Evolutionary conservation across 2,888 invertebrate genomes (phyloP).

Genomic region (Marasmarcha lunaedactyla): DNA sequence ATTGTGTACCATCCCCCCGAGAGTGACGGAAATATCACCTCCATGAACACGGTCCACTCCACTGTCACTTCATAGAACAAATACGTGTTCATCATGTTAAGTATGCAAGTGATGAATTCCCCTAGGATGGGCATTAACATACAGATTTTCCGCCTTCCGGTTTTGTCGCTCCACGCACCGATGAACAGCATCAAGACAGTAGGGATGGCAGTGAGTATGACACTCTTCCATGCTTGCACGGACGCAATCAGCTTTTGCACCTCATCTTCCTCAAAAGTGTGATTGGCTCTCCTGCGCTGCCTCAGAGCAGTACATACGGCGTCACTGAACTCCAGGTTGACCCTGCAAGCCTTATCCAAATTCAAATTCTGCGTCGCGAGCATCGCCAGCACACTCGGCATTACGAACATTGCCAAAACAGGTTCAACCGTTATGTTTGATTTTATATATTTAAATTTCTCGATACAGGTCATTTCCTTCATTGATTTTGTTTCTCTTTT

Average conservation of each 20-base stretch:
- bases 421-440: constrained; percentile 76
- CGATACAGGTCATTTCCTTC: constrained; percentile 37
- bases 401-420: constrained; percentile 72
- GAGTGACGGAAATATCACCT: constrained; percentile 60
- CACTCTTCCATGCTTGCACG: constrained; percentile 67
- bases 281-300: constrained; percentile 75
- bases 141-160: constrained; percentile 68
- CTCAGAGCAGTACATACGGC: constrained; percentile 80
- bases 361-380: constrained; percentile 86
- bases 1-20: constrained; percentile 71
- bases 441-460: constrained; percentile 59
- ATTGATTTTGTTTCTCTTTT: constrained; percentile 32
- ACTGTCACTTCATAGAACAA: constrained; percentile 66
- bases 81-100: constrained; percentile 65
- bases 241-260: constrained; percentile 71
- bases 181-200: constrained; percentile 67
- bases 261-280: constrained; percentile 74
- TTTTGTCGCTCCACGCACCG: constrained; percentile 75
- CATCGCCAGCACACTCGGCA: constrained; percentile 75
- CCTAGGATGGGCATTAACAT: constrained; percentile 70
- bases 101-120: constrained; percentile 58
- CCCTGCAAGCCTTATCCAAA: constrained; percentile 86
- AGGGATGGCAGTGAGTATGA: constrained; percentile 65
- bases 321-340: constrained; percentile 78
- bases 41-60: constrained; percentile 64